Base-by-base conservation (phyloP, 2,888 invertebrate genomes). In the Melieria crassipennis region DNA sequence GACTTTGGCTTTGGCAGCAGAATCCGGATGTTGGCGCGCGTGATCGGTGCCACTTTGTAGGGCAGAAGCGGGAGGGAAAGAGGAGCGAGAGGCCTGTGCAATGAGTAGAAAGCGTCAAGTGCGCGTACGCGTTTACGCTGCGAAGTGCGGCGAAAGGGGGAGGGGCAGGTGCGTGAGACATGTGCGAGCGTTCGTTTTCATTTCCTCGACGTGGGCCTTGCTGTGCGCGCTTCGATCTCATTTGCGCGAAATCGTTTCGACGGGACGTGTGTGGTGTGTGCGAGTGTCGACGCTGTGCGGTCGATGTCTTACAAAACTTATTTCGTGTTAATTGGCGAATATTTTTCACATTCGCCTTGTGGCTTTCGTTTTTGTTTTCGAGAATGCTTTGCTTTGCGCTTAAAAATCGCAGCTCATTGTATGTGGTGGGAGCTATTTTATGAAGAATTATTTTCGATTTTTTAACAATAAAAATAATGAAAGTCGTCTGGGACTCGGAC, bases 271-370 rank as follows among this genome's bases (percentile, higher is more conserved):
- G 45, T 45, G 64, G 16, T 16, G 16, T 16, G 16, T 16, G 16
- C 16, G 16, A 16, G 16, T 16, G 16, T 1, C 47, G 13, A 13
- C 48, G 56, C 43, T 50, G 16, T 47, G 30, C 45, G 16, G 63
- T 52, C 13, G 57, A 10, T 47, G 60, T 60, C 43, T 56, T 64
- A 13, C 55, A 69, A 16, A 52, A 13, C 13, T 45, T 64, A 13
- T 55, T 58, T 61, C 47, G 56, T 67, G 71, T 71, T 71, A 71
- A 71, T 71, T 71, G 66, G 62, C 62, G 50, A 63, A 43, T 55
- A 60, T 66, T 71, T 62, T 62, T 66, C 66, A 47, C 62, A 60
- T 61, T 11, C 11, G 52, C 61, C n/a, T 48, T 30, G 58, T 9
- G 11, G 4, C 7, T 5, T 55, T 50, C 42, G 5, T 5, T 68